Evolutionary conservation across 2,797 vertebrate genomes (phyloP), one percentile per base, ranked within the genome.

Genomic region (Xenops minutus): DNA sequence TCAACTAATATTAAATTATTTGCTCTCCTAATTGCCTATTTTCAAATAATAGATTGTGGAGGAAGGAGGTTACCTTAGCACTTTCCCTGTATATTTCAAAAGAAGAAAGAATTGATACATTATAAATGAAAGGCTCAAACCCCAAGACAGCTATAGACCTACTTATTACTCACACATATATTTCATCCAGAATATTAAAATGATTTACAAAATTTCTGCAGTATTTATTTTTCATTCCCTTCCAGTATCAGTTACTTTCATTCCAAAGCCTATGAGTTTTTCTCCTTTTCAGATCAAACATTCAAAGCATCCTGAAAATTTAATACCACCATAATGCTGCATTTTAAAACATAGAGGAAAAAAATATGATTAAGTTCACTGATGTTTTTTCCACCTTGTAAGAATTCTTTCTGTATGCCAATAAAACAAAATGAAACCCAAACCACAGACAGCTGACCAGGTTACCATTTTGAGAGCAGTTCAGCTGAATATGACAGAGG

Each of bases 1-100:
- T 92, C 92, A 93, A 73, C 55, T 89, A 91, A 80, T 72, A 94
- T 90, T 93, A 95, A 93, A 71, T 71, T 85, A 93, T 95, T 97
- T 95, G 88, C 86, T 87, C 61, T 89, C 78, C 48, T 94, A 94
- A 93, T 87, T 95, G 87, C 74, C 64, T 64, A 7, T 89, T 89
- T 95, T 89, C 80, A 93, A 92, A 91, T 78, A 94, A 88, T 34
- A 64, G 37, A 84, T 68, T 52, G 30, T 29, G 54, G 36, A 83
- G 26, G 27, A 78, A 81, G 76, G 58, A 37, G 44, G 44, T 55
- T 93, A 73, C 49, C 51, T 55, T 69, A 92, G 69, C 46, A n/a
- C 11, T 86, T 90, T 81, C n/a, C 56, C 58, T 72, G 24, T 54
- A 32, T 30, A 41, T 90, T 95, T 92, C 36, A 55, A 64, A 94